These are phyloP conservation scores for Vanessa cardui DNA, from an alignment of 2,888 invertebrate species.

Conservation along the genomic window DNA sequence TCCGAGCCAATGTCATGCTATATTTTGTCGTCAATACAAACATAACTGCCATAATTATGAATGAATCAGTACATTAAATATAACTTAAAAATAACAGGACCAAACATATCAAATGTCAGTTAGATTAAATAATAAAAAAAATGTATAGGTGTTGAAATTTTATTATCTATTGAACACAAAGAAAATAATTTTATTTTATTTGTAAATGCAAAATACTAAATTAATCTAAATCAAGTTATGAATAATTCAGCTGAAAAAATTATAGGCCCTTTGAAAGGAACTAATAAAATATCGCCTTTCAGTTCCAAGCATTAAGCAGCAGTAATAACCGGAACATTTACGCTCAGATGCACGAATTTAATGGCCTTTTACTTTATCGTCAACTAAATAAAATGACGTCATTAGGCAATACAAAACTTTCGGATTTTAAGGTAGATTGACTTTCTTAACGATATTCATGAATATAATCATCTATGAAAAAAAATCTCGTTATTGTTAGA, in stretches of 20 bases:
- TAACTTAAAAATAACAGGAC: too few relatives aligned
- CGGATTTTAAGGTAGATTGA: not conserved
- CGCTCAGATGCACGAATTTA: conserved; percentile 9
- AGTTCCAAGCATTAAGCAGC: not conserved
- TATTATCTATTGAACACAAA: too few relatives aligned
- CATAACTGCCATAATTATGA: too few relatives aligned
- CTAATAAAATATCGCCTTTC: conserved; percentile 4
- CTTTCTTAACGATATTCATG: not conserved
- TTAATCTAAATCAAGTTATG: not conserved
- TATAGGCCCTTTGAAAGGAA: not conserved
- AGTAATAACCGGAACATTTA: conserved; percentile 8
- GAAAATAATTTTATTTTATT: too few relatives aligned
- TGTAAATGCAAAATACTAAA: not conserved
- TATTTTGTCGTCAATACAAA: not conserved
- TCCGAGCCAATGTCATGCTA: not conserved
- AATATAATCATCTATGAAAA: too few relatives aligned
- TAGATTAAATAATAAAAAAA: too few relatives aligned
- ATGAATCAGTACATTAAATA: too few relatives aligned
- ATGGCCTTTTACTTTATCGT: conserved; percentile 14
- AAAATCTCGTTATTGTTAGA: too few relatives aligned
- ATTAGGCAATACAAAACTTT: conserved; percentile 1
- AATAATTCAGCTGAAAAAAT: not conserved
- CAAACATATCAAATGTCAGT: too few relatives aligned
- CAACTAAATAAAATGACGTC: conserved; percentile 6
- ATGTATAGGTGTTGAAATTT: too few relatives aligned